phyloP scores from a whole-genome alignment of 2,113 vertebrate species.

The Nothobranchius kuhntae region DNA sequence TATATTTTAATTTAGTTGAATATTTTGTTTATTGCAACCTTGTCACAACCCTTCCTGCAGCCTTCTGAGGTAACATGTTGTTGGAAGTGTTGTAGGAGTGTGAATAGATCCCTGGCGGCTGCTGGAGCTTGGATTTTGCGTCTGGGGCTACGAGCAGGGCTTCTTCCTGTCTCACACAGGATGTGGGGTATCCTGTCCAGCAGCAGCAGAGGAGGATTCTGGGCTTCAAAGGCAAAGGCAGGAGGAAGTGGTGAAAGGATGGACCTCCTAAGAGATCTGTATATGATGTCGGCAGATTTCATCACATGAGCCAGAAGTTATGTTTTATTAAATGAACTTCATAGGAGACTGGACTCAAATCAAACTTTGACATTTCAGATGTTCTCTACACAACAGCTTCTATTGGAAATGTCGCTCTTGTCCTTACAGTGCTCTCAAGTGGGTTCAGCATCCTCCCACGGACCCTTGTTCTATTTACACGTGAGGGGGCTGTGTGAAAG shows the following conservation, averaged over 20 bases:
- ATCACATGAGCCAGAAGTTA: too few relatives aligned
- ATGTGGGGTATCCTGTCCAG: conserved; percentile 86
- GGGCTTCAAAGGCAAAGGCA: conserved; percentile 78
- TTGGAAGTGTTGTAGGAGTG: conserved; percentile 1
- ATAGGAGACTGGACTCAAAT: background rate
- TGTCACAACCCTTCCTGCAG: conserved; percentile 2
- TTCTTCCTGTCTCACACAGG: conserved; percentile 80
- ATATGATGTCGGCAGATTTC: too few relatives aligned
- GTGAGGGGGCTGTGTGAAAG: conserved; percentile 56
- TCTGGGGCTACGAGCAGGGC: conserved; percentile 38
- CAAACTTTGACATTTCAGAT: conserved; percentile 21
- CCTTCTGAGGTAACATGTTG: background rate
- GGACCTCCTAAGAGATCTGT: conserved; percentile 1
- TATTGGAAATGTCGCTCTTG: conserved; percentile 15
- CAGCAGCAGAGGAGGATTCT: conserved; percentile 60
- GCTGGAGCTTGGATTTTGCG: conserved; percentile 48
- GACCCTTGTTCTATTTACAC: conserved; percentile 60
- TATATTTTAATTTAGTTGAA: too few relatives aligned
- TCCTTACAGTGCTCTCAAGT: conserved; percentile 16
- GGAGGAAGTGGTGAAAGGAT: conserved; percentile 72
- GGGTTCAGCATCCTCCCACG: conserved; percentile 44
- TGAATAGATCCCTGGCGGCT: conserved; percentile 40
- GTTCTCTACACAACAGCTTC: conserved; percentile 14
- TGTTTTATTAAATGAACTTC: too few relatives aligned
- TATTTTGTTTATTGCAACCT: conserved; percentile 6